phyloP scores from a whole-genome alignment of 2,797 vertebrate genomes.

The Garrulus glandarius region DNA sequence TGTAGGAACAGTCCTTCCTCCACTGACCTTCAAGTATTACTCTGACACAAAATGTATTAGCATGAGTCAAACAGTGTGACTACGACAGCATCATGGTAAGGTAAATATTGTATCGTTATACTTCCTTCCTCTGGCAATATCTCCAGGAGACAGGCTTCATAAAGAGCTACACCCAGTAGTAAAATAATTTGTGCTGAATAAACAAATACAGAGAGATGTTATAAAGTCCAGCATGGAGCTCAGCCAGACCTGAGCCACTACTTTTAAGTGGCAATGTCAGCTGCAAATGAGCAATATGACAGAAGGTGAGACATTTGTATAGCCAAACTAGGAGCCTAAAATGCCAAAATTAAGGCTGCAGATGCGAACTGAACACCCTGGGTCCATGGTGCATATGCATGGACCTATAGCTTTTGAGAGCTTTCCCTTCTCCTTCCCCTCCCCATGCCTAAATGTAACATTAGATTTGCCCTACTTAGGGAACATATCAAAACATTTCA shows the following conservation, averaged over 20 bases:
- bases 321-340: background rate
- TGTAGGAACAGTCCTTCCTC: background rate
- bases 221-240: background rate
- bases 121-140: background rate
- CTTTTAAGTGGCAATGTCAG: conserved; percentile 1
- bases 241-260: background rate
- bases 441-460: background rate
- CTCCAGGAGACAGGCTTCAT: conserved; percentile 21
- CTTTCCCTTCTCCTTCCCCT: background rate
- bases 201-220: conserved; percentile 20
- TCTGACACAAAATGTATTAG: background rate
- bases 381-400: background rate
- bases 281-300: background rate
- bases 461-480: background rate
- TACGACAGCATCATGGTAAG: background rate
- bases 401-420: background rate
- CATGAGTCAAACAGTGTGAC: background rate
- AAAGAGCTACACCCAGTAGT: conserved; percentile 40
- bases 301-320: background rate
- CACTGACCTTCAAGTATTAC: background rate
- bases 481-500: background rate
- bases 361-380: background rate
- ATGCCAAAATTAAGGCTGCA: background rate
- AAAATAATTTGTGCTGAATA: conserved; percentile 40
- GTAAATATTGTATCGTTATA: conserved; percentile 26